Evolutionary conservation across 2,797 vertebrate species (phyloP).

Genomic region (Gallinago stenura): DNA sequence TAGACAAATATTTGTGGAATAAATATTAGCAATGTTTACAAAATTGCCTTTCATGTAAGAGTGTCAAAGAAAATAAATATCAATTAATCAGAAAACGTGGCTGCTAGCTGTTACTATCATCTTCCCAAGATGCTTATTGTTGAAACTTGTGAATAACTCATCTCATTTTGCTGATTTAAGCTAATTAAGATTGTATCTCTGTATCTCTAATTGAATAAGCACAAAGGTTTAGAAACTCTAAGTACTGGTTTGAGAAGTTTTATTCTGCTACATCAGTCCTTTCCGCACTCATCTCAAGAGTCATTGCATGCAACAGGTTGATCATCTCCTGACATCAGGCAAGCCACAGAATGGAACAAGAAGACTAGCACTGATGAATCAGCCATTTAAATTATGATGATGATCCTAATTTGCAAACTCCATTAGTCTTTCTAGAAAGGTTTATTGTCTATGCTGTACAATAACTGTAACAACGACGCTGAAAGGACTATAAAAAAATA

Average conservation of each 20-base stretch:
- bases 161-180: neutral
- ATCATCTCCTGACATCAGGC: neutral
- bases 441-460: constrained; percentile 23
- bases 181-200: neutral
- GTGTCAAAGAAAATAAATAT: constrained; percentile 5
- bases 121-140: neutral
- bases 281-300: neutral
- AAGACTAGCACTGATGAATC: neutral
- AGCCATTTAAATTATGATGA: constrained; percentile 20
- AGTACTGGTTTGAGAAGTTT: neutral
- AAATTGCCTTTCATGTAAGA: constrained; percentile 2
- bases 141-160: neutral
- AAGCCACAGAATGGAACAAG: neutral
- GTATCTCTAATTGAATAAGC: neutral
- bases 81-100: neutral
- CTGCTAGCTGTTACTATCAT: neutral
- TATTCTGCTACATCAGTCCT: neutral
- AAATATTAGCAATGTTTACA: constrained; percentile 13
- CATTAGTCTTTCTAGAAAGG: constrained; percentile 34
- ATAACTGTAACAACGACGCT: neutral
- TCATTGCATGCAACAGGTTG: neutral
- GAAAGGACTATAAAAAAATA: constrained; percentile 16
- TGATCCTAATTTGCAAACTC: constrained; percentile 6
- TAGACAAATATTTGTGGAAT: constrained; percentile 16
- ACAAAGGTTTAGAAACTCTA: neutral